Evolutionary conservation across 1,140 invertebrate species (phyloP), one percentile per base, ranked within the genome.

Genomic region (Drosophila mojavensis): DNA sequence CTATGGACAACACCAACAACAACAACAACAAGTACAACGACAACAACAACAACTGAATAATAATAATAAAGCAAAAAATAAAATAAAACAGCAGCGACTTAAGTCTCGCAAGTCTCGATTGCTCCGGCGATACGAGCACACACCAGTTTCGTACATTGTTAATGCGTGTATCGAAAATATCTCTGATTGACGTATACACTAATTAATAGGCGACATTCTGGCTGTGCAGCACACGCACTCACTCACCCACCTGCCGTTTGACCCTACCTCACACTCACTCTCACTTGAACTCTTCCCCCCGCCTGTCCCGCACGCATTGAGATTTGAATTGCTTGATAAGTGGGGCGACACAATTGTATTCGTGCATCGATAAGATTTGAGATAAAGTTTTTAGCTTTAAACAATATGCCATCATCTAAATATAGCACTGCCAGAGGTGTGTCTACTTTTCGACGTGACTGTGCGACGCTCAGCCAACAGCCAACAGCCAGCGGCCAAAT

Each of bases 131-230:
- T 45, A 13, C 13, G 2, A 9, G 33, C 50, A 41, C 28, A 13
- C 33, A 66, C 62, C 64, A 36, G 62, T 53, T 58, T 30, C 55
- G 39, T 54, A 59, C 62, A 66, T 41, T 55, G 55, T 20, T 48
- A 61, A 73, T 60, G 64, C 48, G 36, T 66, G 54, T 66, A 24
- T 33, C 69, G 24, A 55, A 26, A 69, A 39, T 39, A 39, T 68
- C 45, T 53, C 45, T 45, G 61, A 70, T 82, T 81, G 79, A 82
- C 79, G 74, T 58, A 64, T 64, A 70, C 60, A n/a, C 28, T 65
- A 60, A 66, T 65, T 64, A 39, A 63, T 36, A 28, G 80, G 81
- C 81, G 80, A 83, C 80, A 80, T 58, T 43, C 6, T 50, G 80
- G 83, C 80, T 83, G 68, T 50, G 66, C 41, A 62, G 41, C 39